phyloP scores from a whole-genome alignment of 1,140 invertebrate species.

The Drosophila sulfurigaster region DNA sequence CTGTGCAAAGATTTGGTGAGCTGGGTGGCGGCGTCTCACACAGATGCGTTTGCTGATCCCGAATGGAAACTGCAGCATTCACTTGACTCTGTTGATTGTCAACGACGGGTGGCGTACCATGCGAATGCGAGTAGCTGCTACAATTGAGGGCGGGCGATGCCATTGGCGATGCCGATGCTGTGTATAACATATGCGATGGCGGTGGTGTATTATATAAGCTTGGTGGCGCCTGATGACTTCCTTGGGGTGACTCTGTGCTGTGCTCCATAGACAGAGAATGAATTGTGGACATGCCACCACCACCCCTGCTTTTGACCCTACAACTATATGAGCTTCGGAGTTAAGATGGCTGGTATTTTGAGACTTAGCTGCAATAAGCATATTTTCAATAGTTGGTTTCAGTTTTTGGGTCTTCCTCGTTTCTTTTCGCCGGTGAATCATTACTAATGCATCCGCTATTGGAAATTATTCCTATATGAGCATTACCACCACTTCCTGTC shows the following conservation, averaged over 20 bases:
- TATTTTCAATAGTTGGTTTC: slow-evolving; percentile 85
- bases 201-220: slow-evolving; percentile 70
- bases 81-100: slow-evolving; percentile 28
- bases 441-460: not conserved
- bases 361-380: slow-evolving; percentile 15
- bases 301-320: not conserved
- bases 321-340: not conserved
- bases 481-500: slow-evolving; percentile 2
- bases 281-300: slow-evolving; percentile 13
- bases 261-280: slow-evolving; percentile 61
- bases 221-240: slow-evolving; percentile 66
- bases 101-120: slow-evolving; percentile 52
- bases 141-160: slow-evolving; percentile 73
- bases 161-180: slow-evolving; percentile 73
- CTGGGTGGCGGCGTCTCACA: slow-evolving; percentile 74
- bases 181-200: slow-evolving; percentile 68
- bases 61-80: slow-evolving; percentile 19
- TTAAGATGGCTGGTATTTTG: slow-evolving; percentile 19
- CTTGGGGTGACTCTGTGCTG: slow-evolving; percentile 56
- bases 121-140: slow-evolving; percentile 61
- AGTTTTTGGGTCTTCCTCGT: slow-evolving; percentile 93
- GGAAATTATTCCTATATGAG: not conserved
- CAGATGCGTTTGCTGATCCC: slow-evolving; percentile 61
- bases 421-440: slow-evolving; percentile 90
- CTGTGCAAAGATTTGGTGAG: slow-evolving; percentile 73